Evolutionary conservation across 2,888 invertebrate species (phyloP), one percentile per base, ranked within the genome.

Genomic region (Thalpophila matura): DNA sequence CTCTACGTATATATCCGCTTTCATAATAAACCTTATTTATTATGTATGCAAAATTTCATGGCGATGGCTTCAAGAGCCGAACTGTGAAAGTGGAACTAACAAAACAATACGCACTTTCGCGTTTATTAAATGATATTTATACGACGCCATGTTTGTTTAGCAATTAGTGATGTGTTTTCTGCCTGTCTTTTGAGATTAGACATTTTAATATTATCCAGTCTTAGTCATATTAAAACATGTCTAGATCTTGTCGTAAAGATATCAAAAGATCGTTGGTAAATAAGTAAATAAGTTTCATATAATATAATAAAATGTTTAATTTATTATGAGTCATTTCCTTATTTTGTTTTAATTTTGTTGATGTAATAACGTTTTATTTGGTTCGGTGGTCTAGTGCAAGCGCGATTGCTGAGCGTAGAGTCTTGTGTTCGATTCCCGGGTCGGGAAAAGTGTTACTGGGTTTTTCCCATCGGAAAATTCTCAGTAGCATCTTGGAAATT

Each of bases 171-270:
- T 42, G 66, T 51, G 43, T 35, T 47, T 20, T 24, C 1, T 0
- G 6, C 29, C n/a, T 22, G 20, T 16, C 12, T 31, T n/a, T n/a
- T 54, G 6, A 26, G 3, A 35, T 31, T 38, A 27, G 12, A 14
- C 3, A n/a, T 7, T 22, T 53, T 42, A 46, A 16, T n/a, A n/a
- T 47, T 47, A 29, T 24, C 1, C 4, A 14, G 2, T 31, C 20
- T 43, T 22, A 31, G 20, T 14, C 14, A n/a, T n/a, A n/a, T 33
- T 22, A 6, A 47, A 47, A 29, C 24, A 37, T 18, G 26, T 26
- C 26, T 43, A 65, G 58, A 65, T 65, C 14, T 38, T 14, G 57
- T 16, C 37, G 7, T 58, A 27, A 65, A 65, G 64, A 50, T 66
- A 66, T 37, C 31, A 20, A 18, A 10, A 26, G 26, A 45, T 33